Evolutionary conservation across 2,113 vertebrate genomes (phyloP).

Genomic region (Thunnus thynnus): DNA sequence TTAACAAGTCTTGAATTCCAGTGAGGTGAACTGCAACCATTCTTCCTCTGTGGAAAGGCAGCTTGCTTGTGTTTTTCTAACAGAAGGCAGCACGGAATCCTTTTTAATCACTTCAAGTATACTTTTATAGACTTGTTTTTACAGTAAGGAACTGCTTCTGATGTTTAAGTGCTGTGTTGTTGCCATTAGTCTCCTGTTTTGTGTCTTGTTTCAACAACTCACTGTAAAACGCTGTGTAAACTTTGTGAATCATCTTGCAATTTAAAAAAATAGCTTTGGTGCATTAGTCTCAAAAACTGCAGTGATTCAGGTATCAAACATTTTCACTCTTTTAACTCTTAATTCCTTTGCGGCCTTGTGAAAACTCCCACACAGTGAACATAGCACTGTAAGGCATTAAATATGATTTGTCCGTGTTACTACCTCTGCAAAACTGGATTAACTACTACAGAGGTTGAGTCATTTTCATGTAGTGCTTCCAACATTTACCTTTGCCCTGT

Average conservation of each 20-base stretch:
- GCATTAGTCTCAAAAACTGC: neutral
- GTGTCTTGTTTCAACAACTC: neutral
- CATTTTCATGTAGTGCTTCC: neutral
- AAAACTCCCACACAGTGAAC: neutral
- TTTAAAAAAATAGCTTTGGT: neutral
- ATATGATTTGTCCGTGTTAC: neutral
- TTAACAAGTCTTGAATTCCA: constrained; percentile 14
- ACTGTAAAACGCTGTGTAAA: constrained; percentile 19
- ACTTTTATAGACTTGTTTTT: constrained; percentile 36
- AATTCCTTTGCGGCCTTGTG: neutral
- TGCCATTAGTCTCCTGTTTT: neutral
- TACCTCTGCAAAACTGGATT: neutral
- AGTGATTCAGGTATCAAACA: neutral
- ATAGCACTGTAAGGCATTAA: neutral
- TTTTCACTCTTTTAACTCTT: neutral
- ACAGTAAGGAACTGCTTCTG: neutral
- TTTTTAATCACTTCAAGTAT: constrained; percentile 16
- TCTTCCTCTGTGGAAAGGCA: neutral
- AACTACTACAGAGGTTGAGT: neutral
- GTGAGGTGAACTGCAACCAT: constrained; percentile 3
- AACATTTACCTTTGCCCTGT: neutral
- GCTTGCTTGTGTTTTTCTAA: neutral
- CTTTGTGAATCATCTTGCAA: neutral
- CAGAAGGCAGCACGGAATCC: neutral
- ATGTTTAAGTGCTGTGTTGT: constrained; percentile 14